Evolutionary conservation across 2,797 vertebrate genomes (phyloP).

Genomic region (Leucoraja ocellata): DNA sequence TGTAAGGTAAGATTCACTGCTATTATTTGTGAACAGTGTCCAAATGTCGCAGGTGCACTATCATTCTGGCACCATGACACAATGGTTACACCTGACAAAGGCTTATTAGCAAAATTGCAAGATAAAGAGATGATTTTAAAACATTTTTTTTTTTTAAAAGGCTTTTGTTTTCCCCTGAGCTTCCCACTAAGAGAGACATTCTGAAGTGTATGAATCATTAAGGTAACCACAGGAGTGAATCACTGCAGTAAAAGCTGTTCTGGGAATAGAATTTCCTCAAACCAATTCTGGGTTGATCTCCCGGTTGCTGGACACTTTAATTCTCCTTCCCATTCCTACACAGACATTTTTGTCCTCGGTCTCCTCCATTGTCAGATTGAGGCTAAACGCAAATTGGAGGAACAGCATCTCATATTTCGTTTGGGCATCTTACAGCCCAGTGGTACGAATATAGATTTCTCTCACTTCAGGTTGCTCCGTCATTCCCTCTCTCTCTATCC

Average conservation of each 20-base stretch:
- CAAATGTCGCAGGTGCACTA: slow-evolving; percentile 59
- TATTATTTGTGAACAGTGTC: slow-evolving; percentile 55
- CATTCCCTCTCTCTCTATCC: no score
- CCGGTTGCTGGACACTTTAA: no score
- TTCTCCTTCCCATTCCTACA: no score
- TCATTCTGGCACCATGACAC: slow-evolving; percentile 48
- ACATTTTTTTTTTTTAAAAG: background rate
- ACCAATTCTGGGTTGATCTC: background rate
- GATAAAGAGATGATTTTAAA: background rate
- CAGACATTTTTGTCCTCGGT: no score
- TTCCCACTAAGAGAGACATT: background rate
- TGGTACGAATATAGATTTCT: no score
- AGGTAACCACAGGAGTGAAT: background rate
- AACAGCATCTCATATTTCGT: no score
- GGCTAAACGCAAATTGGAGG: no score
- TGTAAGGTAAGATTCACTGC: slow-evolving; percentile 58
- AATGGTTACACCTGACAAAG: slow-evolving; percentile 46
- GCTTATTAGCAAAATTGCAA: slow-evolving; percentile 44
- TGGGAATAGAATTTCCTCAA: background rate
- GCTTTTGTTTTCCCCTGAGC: background rate
- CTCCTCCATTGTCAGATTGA: no score
- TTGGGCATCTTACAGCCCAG: no score
- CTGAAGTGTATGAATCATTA: background rate
- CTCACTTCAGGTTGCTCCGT: no score
- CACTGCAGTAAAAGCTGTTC: background rate